Conservation (phyloP, 2,888 invertebrate genomes). For the Epistrophella euchroma region DNA sequence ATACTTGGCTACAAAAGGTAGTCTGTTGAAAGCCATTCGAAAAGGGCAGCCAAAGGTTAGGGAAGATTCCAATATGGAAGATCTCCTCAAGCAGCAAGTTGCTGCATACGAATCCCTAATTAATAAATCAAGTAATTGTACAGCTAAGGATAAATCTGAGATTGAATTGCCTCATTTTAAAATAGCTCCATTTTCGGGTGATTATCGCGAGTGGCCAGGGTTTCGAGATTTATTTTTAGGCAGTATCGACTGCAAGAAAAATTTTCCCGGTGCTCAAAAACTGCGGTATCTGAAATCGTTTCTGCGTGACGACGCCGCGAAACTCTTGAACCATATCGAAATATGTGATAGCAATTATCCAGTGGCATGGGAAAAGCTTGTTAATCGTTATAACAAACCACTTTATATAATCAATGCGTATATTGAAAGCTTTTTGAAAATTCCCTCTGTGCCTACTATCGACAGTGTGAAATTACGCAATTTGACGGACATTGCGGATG, state of each 20-base stretch:
- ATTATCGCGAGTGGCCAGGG: background rate
- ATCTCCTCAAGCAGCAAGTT: background rate
- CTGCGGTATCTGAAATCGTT: background rate
- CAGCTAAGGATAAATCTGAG: background rate
- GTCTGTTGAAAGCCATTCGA: background rate
- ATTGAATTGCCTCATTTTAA: background rate
- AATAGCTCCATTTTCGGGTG: background rate
- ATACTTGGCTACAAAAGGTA: background rate
- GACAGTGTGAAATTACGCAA: background rate
- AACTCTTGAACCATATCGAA: background rate
- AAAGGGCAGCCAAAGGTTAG: background rate
- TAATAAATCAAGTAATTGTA: too few species aligned
- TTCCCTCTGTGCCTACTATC: background rate
- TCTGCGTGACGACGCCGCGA: background rate
- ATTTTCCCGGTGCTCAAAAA: background rate
- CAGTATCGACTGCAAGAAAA: background rate
- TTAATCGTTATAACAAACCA: background rate
- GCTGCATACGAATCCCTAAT: too few species aligned
- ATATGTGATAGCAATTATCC: background rate
- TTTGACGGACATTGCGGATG: background rate
- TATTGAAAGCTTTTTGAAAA: background rate
- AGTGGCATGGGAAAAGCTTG: background rate
- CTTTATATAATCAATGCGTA: background rate
- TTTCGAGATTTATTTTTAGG: background rate
- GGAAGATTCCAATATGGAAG: background rate